Base-by-base conservation (phyloP, 1,140 invertebrate genomes). In the Notospermus geniculatus region DNA sequence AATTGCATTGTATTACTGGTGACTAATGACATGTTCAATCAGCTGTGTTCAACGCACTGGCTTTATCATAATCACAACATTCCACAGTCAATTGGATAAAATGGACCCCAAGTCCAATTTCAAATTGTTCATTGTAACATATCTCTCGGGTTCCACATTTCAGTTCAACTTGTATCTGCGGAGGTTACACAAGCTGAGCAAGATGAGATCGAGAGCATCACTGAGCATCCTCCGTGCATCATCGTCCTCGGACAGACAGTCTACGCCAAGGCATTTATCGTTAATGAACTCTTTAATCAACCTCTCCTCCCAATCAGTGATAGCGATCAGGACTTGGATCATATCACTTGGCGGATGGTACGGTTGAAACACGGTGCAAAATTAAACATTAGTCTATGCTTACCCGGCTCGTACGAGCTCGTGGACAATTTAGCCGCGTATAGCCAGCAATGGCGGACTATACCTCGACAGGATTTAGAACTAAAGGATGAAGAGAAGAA, bases 341-440 rank as follows among this genome's bases (percentile, higher is more conserved):
- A 53, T 22, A 41, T 62, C 9, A 63, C 46, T 9, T 90, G 88
- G 84, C 79, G 89, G 77, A 89, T 88, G 87, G 86, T 91, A 66
- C 85, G 87, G 65, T 86, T 92, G 64, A 84, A 85, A 65, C 88
- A 89, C 71, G 89, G 89, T n/a, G 75, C 80, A 1, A 84, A 80
- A 19, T 88, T 86, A 45, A 85, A 87, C 66, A 83, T 90, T 2
- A 87, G 86, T 69, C 77, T 91, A 22, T 86, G 88, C 0, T 80
- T 91, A 19, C 87, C 88, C 27, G 83, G 88, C 62, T 89, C 90
- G 71, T 91, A 89, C 72, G 89, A 91, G 79, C 85, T 92, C 39
- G 85, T 91, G 0, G 89, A 90, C 65, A 80, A 84, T 68, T 67
- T 88, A 19, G 83, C 85, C 62, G 81, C 82, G 17, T 85, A 86